Conservation (phyloP, 2,797 vertebrate species). For the Bryconaethiops microstoma region DNA sequence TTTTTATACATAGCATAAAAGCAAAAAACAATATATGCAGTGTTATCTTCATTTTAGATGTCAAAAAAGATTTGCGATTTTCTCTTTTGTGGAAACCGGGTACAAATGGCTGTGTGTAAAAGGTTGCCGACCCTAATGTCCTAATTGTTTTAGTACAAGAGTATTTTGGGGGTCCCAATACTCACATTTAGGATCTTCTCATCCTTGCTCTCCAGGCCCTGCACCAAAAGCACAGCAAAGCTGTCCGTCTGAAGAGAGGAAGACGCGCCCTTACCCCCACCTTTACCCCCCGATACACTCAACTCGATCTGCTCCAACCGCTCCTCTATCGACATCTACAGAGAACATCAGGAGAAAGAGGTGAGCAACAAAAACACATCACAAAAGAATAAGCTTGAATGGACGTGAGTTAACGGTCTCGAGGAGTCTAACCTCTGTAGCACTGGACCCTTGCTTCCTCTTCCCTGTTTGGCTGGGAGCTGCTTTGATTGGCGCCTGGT, state of each 20-base stretch:
- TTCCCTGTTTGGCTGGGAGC: conserved; percentile 76
- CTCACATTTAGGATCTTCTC: conserved; percentile 89
- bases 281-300: conserved; percentile 71
- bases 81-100: no score
- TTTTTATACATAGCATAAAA: no score
- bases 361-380: neutral
- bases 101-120: no score
- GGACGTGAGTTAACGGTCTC: no score
- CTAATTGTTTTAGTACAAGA: no score
- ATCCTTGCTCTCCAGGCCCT: conserved; percentile 95
- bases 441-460: conserved; percentile 81
- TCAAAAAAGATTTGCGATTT: no score
- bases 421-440: conserved; percentile 79
- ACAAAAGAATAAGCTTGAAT: no score
- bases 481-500: conserved; percentile 81
- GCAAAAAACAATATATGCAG: no score
- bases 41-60: no score
- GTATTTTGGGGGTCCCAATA: neutral
- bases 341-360: neutral
- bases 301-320: conserved; percentile 89
- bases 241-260: conserved; percentile 87
- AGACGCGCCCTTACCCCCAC: conserved; percentile 68
- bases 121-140: no score
- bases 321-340: conserved; percentile 90
- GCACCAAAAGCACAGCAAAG: conserved; percentile 89